Percentiles rank a stretch among this genome's conserved stretches.
Conservation (phyloP, 2,888 invertebrate genomes). For the Crocallis elinguaria region DNA sequence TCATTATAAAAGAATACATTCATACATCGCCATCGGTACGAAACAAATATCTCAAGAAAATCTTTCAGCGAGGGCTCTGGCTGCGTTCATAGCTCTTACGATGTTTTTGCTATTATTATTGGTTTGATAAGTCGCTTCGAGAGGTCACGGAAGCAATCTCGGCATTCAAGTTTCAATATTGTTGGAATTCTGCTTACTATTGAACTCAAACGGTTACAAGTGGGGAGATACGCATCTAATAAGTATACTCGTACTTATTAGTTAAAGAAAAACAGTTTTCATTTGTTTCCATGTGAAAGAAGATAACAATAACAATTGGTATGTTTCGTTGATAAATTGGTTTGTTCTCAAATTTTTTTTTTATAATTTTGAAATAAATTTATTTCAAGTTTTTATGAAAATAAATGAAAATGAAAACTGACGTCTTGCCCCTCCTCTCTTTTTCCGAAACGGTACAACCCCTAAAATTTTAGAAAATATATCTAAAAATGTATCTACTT, state of each 20-base stretch:
- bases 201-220: conserved; percentile 25
- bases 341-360: too few species aligned
- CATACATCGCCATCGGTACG: conserved; percentile 8
- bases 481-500: too few species aligned
- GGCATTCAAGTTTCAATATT: conserved; percentile 63
- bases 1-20: conserved; percentile 2
- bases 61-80: conserved; percentile 39
- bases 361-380: too few species aligned
- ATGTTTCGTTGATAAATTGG: too few species aligned
- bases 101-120: conserved; percentile 66
- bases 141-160: conserved; percentile 56
- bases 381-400: too few species aligned
- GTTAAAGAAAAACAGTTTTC: too few species aligned
- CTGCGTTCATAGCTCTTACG: conserved; percentile 14
- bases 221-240: conserved; percentile 1
- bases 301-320: too few species aligned
- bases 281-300: too few species aligned
- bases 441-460: too few species aligned
- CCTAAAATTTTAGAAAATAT: too few species aligned
- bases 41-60: conserved; percentile 51
- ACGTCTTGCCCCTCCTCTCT: too few species aligned
- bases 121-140: conserved; percentile 65
- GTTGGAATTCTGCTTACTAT: conserved; percentile 40
- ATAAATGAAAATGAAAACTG: too few species aligned
- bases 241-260: not conserved